Base-by-base conservation (phyloP, 2,797 vertebrate species). In the Mionectes olivaceus region DNA sequence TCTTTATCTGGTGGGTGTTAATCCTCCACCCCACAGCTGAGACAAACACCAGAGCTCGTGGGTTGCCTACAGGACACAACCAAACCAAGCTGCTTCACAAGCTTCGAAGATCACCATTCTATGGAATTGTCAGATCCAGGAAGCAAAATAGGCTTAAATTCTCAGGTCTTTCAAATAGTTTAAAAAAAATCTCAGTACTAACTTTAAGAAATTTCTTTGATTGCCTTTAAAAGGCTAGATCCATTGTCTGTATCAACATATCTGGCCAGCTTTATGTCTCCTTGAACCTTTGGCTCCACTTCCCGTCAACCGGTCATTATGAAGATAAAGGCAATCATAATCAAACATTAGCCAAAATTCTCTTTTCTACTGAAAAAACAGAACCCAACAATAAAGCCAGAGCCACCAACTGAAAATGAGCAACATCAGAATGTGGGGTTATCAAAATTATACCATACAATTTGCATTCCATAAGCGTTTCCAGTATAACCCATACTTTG, bases 401-500 rank as follows among this genome's bases (percentile, higher is more conserved):
- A 91, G 56, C 68, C 65, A 93, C 33, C 11, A 83, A 73, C 49
- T 9, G 6, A 95, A 94, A 93, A 93, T 19, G 47, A 88, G 55
- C 64, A 90, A 87, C 80, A 71, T 17, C 80, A 81, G 56, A 94
- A 92, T 68, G 63, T 44, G 53, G 53, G 83, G 84, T 94, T 94
- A 93, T 94, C 77, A 73, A 88, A 96, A 96, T 90, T 74, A 83
- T 25, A 94, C 63, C 63, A 35, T 81, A 55, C 28, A 88, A 67
- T 90, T 83, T 83, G 79, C 84, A 94, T 95, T 94, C 90, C 93
- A 41, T 17, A 57, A 83, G 56, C 1, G 0, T 63, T 94, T 90
- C 87, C 81, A 83, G 37, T 65, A 89, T 69, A 93, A 94, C 82
- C 88, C 64, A 63, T 95, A 93, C 80, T 96, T 94, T 94, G 79